Base-by-base conservation (phyloP, 2,888 invertebrate species). In the Drosophila diplacantha region DNA sequence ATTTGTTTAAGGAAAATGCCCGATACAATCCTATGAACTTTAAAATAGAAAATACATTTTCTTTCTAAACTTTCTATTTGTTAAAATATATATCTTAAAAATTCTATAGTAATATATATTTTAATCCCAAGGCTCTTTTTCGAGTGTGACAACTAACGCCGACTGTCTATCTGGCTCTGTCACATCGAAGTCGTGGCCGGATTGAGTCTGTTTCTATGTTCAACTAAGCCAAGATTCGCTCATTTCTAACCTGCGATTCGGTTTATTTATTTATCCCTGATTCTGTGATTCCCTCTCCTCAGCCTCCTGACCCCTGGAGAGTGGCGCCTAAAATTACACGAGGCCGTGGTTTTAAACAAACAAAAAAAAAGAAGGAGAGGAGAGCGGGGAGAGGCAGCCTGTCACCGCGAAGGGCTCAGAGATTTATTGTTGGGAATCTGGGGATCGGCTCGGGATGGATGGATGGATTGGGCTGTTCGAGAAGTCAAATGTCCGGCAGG, bases 101-200 rank as follows among this genome's bases (percentile, higher is more conserved):
- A 0, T 2, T 2, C 3, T 29, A 4, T 16, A 7, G n/a, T 11
- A 12, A 2, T 2, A 4, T 7, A 26, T 43, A 18, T 16, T 16
- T 26, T 16, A 29, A 1, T 12, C 0, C 0, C 3, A 24, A 12
- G 3, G 3, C 7, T 18, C 11, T 47, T 47, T 16, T 50, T 20
- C 9, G 8, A 61, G 62, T 61, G 60, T 60, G 39, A 34, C 62
- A 41, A 63, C 39, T 53, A 71, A 71, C 50, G 64, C 52, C 66
- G 69, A 49, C 54, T 54, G 57, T 68, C 55, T 68, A 78, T 77
- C 83, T 74, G 61, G 67, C 77, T 71, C 68, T 72, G 81, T 78
- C 81, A 70, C 69, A 75, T 79, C 79, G 70, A 83, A 79, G 75
- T 81, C 81, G 81, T 78, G 81, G 76, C 75, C 66, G 67, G 54